Evolutionary conservation across 2,797 vertebrate genomes (phyloP).

Genomic region (Kryptopterus vitreolus): DNA sequence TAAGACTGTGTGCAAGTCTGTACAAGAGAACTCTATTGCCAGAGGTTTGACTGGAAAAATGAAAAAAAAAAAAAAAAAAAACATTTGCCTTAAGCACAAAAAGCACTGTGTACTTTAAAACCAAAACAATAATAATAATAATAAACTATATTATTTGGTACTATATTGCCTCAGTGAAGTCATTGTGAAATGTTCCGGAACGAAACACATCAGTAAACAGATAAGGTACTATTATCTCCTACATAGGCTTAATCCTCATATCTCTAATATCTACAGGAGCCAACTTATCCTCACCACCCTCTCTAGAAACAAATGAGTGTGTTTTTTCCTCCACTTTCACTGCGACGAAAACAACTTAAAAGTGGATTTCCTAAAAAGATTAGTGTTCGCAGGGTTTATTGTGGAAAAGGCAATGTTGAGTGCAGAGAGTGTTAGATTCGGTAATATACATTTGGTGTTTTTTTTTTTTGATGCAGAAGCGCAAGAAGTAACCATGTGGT

Average conservation of each 20-base stretch:
- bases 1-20: background rate
- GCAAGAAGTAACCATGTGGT: background rate
- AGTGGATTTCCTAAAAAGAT: background rate
- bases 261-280: background rate
- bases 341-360: background rate
- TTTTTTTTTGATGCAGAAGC: background rate
- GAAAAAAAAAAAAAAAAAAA: no score
- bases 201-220: background rate
- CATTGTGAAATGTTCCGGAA: background rate
- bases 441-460: background rate
- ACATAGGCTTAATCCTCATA: background rate
- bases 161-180: background rate
- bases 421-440: background rate
- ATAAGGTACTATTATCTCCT: background rate
- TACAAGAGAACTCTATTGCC: conserved; percentile 7
- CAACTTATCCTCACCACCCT: background rate
- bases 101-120: background rate
- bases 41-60: conserved; percentile 26
- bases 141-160: background rate
- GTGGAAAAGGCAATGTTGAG: background rate
- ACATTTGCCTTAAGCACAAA: conserved; percentile 26
- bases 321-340: conserved; percentile 14
- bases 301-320: background rate
- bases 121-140: background rate
- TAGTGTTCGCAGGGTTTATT: background rate